Evolutionary conservation across 2,797 vertebrate genomes (phyloP), one percentile per base, ranked within the genome.

Genomic region (Silurus aristotelis): DNA sequence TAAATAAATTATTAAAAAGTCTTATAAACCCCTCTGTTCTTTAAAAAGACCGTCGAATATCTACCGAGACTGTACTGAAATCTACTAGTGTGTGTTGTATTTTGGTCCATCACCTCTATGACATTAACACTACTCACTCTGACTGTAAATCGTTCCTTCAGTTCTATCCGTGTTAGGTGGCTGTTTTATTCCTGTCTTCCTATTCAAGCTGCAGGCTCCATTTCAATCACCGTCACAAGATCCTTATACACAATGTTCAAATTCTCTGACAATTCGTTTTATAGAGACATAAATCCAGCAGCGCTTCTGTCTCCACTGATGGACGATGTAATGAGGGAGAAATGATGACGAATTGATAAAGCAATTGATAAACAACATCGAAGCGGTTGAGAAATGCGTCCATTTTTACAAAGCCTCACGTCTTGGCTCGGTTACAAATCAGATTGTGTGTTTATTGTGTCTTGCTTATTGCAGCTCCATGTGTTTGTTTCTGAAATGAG

Each of bases 301-400:
- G 3, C 9, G 27, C 77, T 56, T 38, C 84, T 55, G 67, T 81
- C 67, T 55, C 22, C 12, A 12, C 68, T 81, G 84, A 85, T 81
- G 46, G 68, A 81, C 67, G 60, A 38, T 6, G 70, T 46, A 60
- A 80, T 73, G 84, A 93, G 92, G 91, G 92, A 93, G 76, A 75
- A 94, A 93, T 93, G 92, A 93, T 92, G 92, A 93, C 92, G 90
- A 72, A 79, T 78, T 86, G 81, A 86, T 86, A 73, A 80, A 79
- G 22, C 93, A 92, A 80, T 83, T 83, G 72, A 83, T 67, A 83
- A 83, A 71, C 48, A 66, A 80, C 12, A 17, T 20, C 56, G 75
- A 71, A 71, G 75, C 15, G 63, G 63, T 38, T 52, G 46, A 66
- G 77, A 79, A 79, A 84, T 48, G 83, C 25, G n/a, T 78, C 43